Percentiles rank a stretch among this genome's conserved stretches.
Conservation (phyloP, 30 jellyfish, hydroid and myxozoan species). For the Mastigias papua region DNA sequence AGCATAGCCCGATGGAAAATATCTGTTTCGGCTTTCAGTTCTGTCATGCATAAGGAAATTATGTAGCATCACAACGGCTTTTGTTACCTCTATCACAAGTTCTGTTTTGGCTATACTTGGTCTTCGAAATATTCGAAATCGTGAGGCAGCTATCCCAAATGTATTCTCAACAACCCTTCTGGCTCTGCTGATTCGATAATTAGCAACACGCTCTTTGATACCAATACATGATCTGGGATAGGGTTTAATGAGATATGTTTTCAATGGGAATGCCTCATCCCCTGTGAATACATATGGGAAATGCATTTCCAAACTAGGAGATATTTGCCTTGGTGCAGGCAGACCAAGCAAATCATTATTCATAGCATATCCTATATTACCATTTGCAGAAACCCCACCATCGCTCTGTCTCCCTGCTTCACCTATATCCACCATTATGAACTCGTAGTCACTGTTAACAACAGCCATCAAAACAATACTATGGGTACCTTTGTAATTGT, state of each 20-base stretch:
- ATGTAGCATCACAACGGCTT: slow-evolving; percentile 75
- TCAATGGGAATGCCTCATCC: slow-evolving; percentile 85
- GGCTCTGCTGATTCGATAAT: slow-evolving; percentile 74
- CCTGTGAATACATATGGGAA: slow-evolving; percentile 81
- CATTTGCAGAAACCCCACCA: slow-evolving; percentile 75
- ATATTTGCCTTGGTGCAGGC: slow-evolving; percentile 66
- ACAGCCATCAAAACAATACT: slow-evolving; percentile 62
- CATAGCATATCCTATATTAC: slow-evolving; percentile 67
- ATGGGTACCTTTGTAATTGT: slow-evolving; percentile 60
- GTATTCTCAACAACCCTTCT: slow-evolving; percentile 72
- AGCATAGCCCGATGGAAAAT: slow-evolving; percentile 70
- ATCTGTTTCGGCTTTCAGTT: slow-evolving; percentile 47
- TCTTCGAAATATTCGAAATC: slow-evolving; percentile 71
- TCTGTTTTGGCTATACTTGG: slow-evolving; percentile 75
- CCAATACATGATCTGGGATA: slow-evolving; percentile 71
- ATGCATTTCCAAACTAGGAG: slow-evolving; percentile 46
- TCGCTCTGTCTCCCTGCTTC: slow-evolving; percentile 75
- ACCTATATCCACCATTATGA: slow-evolving; percentile 57
- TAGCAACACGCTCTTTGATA: slow-evolving; percentile 49
- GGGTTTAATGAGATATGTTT: slow-evolving; percentile 69
- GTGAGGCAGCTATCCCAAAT: slow-evolving; percentile 74
- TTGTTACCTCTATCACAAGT: slow-evolving; percentile 53
- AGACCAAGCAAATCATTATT: slow-evolving; percentile 49
- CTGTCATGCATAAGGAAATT: slow-evolving; percentile 70
- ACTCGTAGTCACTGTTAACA: slow-evolving; percentile 47